These are phyloP conservation scores for Scytalopus superciliaris DNA, from an alignment of 2,113 vertebrate species.

Conservation along the genomic window DNA sequence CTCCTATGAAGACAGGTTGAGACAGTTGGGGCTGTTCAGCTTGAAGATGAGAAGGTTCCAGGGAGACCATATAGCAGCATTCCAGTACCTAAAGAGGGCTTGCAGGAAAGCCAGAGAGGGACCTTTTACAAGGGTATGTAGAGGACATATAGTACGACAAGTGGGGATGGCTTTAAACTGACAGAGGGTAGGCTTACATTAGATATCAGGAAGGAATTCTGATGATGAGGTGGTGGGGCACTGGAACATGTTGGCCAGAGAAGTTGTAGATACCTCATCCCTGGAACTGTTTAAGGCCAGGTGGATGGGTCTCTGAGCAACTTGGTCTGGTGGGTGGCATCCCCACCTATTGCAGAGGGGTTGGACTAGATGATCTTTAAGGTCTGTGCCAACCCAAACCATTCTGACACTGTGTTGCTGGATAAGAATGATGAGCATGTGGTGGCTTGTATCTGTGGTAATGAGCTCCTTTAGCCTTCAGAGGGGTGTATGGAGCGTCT, in stretches of 20 bases:
- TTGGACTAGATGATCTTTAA: not conserved
- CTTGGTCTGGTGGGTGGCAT: not conserved
- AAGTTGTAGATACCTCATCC: not conserved
- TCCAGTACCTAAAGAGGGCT: not conserved
- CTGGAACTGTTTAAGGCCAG: not conserved
- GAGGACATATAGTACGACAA: not conserved
- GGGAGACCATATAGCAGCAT: accelerated
- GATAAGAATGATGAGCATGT: not conserved
- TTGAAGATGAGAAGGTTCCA: not conserved
- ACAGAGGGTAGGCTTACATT: not conserved
- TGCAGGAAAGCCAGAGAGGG: not conserved
- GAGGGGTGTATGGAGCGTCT: not conserved
- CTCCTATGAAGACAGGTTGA: not conserved
- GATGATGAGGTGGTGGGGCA: not conserved
- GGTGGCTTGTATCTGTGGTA: not conserved
- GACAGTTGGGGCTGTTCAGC: not conserved
- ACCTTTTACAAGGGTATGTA: not conserved
- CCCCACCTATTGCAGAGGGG: not conserved
- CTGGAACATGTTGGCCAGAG: not conserved
- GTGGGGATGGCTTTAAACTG: not conserved
- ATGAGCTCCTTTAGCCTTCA: not conserved
- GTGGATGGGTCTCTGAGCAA: not conserved
- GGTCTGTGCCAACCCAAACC: not conserved
- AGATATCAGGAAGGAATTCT: not conserved
- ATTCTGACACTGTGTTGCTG: not conserved